Evolutionary conservation across 2,888 invertebrate genomes (phyloP).

Genomic region (Aethes cnicana): DNA sequence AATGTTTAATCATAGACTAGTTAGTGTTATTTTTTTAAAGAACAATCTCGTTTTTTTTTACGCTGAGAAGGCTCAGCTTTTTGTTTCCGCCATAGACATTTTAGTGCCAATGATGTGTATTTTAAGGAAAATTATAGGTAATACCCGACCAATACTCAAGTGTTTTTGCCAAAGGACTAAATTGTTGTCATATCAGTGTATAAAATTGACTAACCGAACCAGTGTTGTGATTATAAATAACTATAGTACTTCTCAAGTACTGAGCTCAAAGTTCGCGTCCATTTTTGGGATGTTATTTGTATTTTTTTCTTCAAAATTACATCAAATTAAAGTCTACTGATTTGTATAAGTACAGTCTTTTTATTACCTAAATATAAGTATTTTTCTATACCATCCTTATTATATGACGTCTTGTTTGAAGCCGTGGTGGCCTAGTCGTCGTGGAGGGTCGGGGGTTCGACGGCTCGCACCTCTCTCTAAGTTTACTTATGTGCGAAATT

Average conservation of each 20-base stretch:
- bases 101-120: slow-evolving; percentile 51
- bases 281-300: slow-evolving; percentile 63
- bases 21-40: slow-evolving; percentile 61
- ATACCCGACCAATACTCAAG: slow-evolving; percentile 34
- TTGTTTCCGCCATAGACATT: slow-evolving; percentile 47
- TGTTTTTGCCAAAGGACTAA: slow-evolving; percentile 54
- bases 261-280: slow-evolving; percentile 64
- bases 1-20: slow-evolving; percentile 63
- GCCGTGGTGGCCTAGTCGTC: too few relatives aligned
- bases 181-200: slow-evolving; percentile 56
- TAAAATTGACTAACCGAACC: slow-evolving; percentile 39
- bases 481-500: too few relatives aligned
- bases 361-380: too few relatives aligned
- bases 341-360: slow-evolving; percentile 54
- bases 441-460: too few relatives aligned
- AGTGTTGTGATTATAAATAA: slow-evolving; percentile 65
- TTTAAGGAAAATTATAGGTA: slow-evolving; percentile 35
- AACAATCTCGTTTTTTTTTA: slow-evolving; percentile 60
- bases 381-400: too few relatives aligned
- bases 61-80: slow-evolving; percentile 49
- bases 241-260: slow-evolving; percentile 56
- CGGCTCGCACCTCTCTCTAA: too few relatives aligned
- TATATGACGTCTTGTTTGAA: too few relatives aligned
- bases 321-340: slow-evolving; percentile 70
- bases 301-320: slow-evolving; percentile 72